Evolutionary conservation across 2,113 vertebrate species (phyloP).

Genomic region (Pteropus alecto): DNA sequence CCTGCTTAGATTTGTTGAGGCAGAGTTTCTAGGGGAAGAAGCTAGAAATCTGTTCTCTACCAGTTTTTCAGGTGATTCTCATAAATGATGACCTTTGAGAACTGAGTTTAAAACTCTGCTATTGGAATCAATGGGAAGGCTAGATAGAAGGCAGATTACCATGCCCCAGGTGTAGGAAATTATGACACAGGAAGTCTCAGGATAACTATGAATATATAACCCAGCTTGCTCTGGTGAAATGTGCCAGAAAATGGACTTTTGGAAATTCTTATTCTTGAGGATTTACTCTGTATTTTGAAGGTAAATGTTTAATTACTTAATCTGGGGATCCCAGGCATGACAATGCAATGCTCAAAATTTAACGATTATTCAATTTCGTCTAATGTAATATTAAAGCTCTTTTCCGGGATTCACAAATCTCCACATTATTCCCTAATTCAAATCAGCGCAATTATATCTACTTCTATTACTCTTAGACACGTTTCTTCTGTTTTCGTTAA

Average conservation of each 20-base stretch:
- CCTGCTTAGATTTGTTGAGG: neutral
- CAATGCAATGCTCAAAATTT: neutral
- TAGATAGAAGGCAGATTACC: neutral
- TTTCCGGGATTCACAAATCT: neutral
- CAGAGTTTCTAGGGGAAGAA: neutral
- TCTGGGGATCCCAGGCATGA: neutral
- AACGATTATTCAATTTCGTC: neutral
- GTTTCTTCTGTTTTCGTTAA: neutral
- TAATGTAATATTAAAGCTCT: neutral
- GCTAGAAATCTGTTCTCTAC: neutral
- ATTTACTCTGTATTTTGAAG: neutral
- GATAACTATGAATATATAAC: neutral
- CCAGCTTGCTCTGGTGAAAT: neutral
- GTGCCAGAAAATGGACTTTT: neutral
- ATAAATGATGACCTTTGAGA: neutral
- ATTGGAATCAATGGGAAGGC: neutral
- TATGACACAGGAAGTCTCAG: neutral
- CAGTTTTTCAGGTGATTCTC: neutral
- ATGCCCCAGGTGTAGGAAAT: neutral
- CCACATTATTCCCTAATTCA: neutral
- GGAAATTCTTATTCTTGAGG: neutral
- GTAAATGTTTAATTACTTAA: neutral
- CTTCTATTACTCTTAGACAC: neutral
- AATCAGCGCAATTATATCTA: neutral
- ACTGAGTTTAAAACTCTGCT: neutral